These are phyloP conservation scores for Archilochus colubris DNA, from an alignment of 2,113 vertebrate species.

Conservation along the genomic window DNA sequence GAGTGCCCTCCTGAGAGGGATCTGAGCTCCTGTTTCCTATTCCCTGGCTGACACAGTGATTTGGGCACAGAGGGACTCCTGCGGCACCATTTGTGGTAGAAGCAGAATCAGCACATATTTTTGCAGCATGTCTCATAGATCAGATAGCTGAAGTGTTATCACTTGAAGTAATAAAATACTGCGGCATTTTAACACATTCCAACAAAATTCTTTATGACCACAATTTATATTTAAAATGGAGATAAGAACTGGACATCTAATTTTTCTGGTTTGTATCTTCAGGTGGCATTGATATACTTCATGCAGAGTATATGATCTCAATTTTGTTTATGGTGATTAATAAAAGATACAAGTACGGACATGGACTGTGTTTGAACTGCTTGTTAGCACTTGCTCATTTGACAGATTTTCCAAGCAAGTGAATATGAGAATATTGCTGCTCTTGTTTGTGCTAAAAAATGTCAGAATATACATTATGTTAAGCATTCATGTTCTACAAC, in stretches of 20 bases:
- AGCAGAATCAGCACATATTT: not conserved
- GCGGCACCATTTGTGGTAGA: not conserved
- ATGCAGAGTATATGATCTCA: not conserved
- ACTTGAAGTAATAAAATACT: not conserved
- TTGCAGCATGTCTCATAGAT: not conserved
- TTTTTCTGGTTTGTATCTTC: not conserved
- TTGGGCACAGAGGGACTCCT: rapidly evolving
- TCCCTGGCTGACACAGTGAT: not conserved
- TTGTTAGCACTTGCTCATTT: slow-evolving; percentile 14
- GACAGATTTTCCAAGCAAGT: not conserved
- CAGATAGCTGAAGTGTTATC: not conserved
- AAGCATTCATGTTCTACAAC: not conserved
- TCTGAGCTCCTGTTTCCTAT: not conserved
- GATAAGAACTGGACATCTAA: not conserved
- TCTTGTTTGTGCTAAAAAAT: not conserved
- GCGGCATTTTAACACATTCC: not conserved
- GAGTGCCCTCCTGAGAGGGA: not conserved
- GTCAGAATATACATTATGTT: not conserved
- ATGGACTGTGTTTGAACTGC: slow-evolving; percentile 14
- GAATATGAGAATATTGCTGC: not conserved
- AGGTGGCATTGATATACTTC: not conserved
- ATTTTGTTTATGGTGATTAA: slow-evolving; percentile 13
- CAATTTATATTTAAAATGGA: not conserved
- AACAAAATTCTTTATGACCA: not conserved
- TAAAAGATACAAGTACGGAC: not conserved